A percentile compares a stretch with the other conserved stretches of the same genome.
phyloP scores from a whole-genome alignment of 2,888 invertebrate genomes.

The Eupeodes luniger region DNA sequence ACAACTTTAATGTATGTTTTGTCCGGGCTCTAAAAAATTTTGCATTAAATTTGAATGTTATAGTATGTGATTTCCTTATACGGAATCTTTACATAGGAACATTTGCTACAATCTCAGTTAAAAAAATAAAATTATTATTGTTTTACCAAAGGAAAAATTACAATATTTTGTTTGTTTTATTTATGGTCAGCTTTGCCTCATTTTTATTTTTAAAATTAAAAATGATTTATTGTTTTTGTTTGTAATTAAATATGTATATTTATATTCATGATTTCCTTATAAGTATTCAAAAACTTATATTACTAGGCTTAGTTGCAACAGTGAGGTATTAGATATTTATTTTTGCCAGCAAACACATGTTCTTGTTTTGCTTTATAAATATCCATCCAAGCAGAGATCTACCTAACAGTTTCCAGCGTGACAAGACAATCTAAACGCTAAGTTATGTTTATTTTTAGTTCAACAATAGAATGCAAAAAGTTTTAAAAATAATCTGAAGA shows the following conservation, averaged over 20 bases:
- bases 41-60: constrained; percentile 46
- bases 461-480: constrained; percentile 41
- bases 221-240: background rate
- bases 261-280: background rate
- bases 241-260: background rate
- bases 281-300: background rate
- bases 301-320: background rate
- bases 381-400: constrained; percentile 43
- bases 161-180: background rate
- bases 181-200: constrained; percentile 7
- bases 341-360: constrained; percentile 20
- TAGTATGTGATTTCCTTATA: constrained; percentile 13
- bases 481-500: constrained; percentile 57
- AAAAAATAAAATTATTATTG: background rate
- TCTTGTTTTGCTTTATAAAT: background rate
- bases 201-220: background rate
- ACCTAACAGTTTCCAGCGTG: background rate
- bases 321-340: background rate
- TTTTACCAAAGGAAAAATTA: background rate
- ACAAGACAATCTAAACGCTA: background rate
- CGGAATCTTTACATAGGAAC: constrained; percentile 51
- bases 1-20: constrained; percentile 93
- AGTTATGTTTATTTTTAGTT: background rate
- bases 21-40: constrained; percentile 89
- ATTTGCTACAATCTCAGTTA: constrained; percentile 61